phyloP scores from a whole-genome alignment of 2,888 invertebrate species.

The Metopia argyrocephala region DNA sequence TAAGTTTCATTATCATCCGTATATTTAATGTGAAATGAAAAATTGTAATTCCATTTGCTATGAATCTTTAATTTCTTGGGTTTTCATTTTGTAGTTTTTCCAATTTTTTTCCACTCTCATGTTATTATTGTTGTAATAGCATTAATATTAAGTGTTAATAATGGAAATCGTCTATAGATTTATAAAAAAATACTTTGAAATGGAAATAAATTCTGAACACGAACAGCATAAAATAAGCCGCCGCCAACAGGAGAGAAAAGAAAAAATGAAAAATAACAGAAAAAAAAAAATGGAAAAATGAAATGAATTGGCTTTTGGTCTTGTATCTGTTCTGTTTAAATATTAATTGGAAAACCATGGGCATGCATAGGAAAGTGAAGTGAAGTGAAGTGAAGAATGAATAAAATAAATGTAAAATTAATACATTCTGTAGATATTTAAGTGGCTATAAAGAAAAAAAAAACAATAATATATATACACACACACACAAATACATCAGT shows the following conservation, averaged over 20 bases:
- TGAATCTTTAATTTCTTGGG: conserved; percentile 13
- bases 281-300: neutral
- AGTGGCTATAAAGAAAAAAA: neutral
- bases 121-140: neutral
- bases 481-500: neutral
- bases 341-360: conserved; percentile 34
- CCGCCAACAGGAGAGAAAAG: neutral
- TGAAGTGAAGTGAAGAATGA: neutral
- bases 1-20: neutral
- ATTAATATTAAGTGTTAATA: conserved; percentile 52
- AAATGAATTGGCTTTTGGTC: conserved; percentile 37
- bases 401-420: conserved; percentile 29
- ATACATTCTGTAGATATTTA: conserved; percentile 25
- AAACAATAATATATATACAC: neutral
- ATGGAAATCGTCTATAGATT: conserved; percentile 21
- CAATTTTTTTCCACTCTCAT: neutral
- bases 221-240: neutral
- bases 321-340: conserved; percentile 43
- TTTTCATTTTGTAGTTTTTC: neutral
- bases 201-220: conserved; percentile 35
- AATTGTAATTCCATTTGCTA: conserved; percentile 21
- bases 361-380: neutral
- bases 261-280: neutral
- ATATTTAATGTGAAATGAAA: neutral
- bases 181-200: neutral